These are phyloP conservation scores for Drosophila nasuta DNA, from an alignment of 1,140 invertebrate species.

Conservation along the genomic window DNA sequence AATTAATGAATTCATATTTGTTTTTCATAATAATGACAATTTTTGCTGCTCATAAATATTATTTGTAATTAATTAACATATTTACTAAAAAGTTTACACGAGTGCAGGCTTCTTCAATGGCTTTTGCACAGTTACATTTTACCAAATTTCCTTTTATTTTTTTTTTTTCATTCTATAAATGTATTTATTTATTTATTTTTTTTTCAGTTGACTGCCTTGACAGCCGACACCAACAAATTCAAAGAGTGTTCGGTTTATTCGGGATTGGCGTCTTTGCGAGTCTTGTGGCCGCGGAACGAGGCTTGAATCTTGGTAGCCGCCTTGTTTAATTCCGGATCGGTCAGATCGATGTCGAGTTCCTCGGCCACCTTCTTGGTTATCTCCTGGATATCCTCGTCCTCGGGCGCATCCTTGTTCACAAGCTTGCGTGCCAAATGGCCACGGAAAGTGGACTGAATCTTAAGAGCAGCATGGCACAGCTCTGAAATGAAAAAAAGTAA, in stretches of 20 bases:
- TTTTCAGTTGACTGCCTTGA: conserved; percentile 41
- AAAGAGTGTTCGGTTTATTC: conserved; percentile 57
- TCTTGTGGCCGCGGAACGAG: conserved; percentile 95
- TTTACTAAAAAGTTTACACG: conserved; percentile 74
- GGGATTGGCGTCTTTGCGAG: conserved; percentile 89
- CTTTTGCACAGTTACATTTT: conserved; percentile 67
- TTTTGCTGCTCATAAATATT: conserved; percentile 30
- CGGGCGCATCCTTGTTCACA: conserved; percentile 85
- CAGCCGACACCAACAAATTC: conserved; percentile 66
- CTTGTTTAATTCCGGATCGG: conserved; percentile 94
- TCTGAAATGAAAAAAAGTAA: conserved; percentile 86
- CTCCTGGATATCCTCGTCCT: conserved; percentile 85
- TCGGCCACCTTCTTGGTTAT: conserved; percentile 86
- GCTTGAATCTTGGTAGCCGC: conserved; percentile 97
- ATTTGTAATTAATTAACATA: conserved; percentile 62
- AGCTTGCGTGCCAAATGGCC: conserved; percentile 94
- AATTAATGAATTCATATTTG: conserved; percentile 32
- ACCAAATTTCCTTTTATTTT: conserved; percentile 56
- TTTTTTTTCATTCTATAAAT: conserved; percentile 29
- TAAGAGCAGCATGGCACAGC: conserved; percentile 94
- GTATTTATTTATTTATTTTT: conserved; percentile 33
- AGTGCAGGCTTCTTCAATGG: conserved; percentile 52
- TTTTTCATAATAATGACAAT: conserved; percentile 36
- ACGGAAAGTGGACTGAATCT: conserved; percentile 96
- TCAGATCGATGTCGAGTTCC: conserved; percentile 92